Evolutionary conservation across 2,113 vertebrate species (phyloP).

Genomic region (Oenanthe melanoleuca): DNA sequence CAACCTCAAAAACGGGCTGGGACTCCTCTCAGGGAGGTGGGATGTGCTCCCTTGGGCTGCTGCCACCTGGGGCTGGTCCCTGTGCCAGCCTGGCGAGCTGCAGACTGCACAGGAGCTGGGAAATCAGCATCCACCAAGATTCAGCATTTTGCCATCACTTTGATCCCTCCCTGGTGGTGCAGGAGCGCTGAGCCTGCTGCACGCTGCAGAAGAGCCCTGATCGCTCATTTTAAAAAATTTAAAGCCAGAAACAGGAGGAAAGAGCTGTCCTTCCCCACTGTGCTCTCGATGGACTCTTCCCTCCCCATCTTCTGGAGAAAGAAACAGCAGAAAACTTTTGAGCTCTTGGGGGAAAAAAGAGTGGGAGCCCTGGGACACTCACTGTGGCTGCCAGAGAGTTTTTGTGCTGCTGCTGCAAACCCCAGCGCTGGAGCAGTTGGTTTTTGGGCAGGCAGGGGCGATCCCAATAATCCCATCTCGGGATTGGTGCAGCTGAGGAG

Average conservation of each 20-base stretch:
- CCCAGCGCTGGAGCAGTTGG: rapidly evolving
- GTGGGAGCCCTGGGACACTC: neutral
- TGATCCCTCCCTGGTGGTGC: neutral
- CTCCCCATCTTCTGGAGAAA: neutral
- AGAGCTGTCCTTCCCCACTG: neutral
- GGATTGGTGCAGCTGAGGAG: neutral
- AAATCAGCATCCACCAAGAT: rapidly evolving
- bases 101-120: neutral
- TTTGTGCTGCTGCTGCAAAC: neutral
- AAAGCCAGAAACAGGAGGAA: neutral
- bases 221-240: neutral
- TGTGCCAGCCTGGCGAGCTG: rapidly evolving
- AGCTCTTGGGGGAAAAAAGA: neutral
- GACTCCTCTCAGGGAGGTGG: rapidly evolving
- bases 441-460: neutral
- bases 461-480: neutral
- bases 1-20: neutral
- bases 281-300: rapidly evolving
- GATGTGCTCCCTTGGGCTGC: neutral
- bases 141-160: rapidly evolving
- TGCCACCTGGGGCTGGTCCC: neutral
- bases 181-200: rapidly evolving
- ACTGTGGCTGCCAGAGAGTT: neutral
- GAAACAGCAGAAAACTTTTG: neutral
- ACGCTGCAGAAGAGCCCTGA: too few species aligned